phyloP scores from a whole-genome alignment of 2,113 vertebrate species.

The Spea multiplicata region DNA sequence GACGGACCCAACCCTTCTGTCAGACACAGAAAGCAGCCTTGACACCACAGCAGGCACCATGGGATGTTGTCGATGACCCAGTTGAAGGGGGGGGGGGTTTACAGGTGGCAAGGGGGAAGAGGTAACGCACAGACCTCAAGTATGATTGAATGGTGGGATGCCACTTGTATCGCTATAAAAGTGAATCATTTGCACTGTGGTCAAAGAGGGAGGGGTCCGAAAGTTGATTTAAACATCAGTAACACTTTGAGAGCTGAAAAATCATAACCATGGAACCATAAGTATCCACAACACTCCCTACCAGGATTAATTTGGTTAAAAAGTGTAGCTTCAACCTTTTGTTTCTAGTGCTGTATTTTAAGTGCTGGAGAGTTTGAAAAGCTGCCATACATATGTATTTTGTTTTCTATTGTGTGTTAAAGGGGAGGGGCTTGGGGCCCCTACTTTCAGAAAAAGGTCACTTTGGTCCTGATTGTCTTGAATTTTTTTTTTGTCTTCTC shows the following conservation, averaged over 20 bases:
- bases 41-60: conserved; percentile 89
- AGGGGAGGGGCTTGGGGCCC: conserved; percentile 26
- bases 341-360: conserved; percentile 76
- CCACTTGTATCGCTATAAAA: conserved; percentile 68
- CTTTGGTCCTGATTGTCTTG: conserved; percentile 48
- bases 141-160: conserved; percentile 51
- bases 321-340: conserved; percentile 60
- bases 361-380: conserved; percentile 68
- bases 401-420: conserved; percentile 46
- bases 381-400: conserved; percentile 67
- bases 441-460: conserved; percentile 45
- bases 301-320: conserved; percentile 62
- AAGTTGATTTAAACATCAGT: conserved; percentile 7
- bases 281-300: conserved; percentile 47
- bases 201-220: conserved; percentile 11
- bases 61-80: conserved; percentile 98
- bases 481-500: conserved; percentile 26
- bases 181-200: conserved; percentile 15
- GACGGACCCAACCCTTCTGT: conserved; percentile 91
- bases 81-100: conserved; percentile 57
- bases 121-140: conserved; percentile 54
- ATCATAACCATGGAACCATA: not conserved
- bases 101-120: conserved; percentile 46
- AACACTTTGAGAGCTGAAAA: conserved; percentile 55
- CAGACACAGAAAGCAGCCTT: conserved; percentile 96